These are phyloP conservation scores for Micromesistius poutassou DNA, from an alignment of 2,797 vertebrate species.

Conservation along the genomic window DNA sequence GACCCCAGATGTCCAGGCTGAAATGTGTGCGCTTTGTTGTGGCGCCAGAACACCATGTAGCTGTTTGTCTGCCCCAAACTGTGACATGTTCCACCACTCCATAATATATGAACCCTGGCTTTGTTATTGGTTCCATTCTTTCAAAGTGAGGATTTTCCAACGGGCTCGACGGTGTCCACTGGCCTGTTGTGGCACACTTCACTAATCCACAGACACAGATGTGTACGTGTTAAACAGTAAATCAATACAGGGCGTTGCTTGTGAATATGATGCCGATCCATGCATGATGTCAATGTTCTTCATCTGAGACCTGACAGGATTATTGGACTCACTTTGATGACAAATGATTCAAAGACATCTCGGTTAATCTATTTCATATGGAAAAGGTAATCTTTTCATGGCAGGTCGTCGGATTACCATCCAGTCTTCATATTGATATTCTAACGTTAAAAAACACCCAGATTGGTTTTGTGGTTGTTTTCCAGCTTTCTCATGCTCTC, in stretches of 20 bases:
- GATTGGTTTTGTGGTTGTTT: neutral
- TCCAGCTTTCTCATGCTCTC: neutral
- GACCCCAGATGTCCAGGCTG: slow-evolving; percentile 55
- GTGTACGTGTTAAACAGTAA: neutral
- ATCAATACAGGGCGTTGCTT: neutral
- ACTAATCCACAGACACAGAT: neutral
- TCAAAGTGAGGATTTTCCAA: slow-evolving; percentile 54
- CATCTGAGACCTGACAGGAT: too few relatives aligned
- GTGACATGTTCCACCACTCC: slow-evolving; percentile 65
- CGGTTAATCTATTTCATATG: neutral
- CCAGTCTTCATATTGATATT: neutral
- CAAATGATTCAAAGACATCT: too few relatives aligned
- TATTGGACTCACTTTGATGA: too few relatives aligned
- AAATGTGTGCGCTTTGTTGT: slow-evolving; percentile 64
- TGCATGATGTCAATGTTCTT: neutral
- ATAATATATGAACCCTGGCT: slow-evolving; percentile 69
- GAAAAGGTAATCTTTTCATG: neutral
- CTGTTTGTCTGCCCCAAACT: slow-evolving; percentile 61
- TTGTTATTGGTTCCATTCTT: slow-evolving; percentile 61
- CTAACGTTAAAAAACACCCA: neutral
- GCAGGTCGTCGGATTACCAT: too few relatives aligned
- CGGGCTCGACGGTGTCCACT: slow-evolving; percentile 38
- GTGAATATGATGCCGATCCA: neutral
- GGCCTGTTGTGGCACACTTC: slow-evolving; percentile 12
- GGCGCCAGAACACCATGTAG: slow-evolving; percentile 59